A percentile compares a stretch with the other conserved stretches of the same genome.
These are phyloP conservation scores for Oreochromis niloticus DNA, from an alignment of 2,113 vertebrate genomes.

Conservation along the genomic window DNA sequence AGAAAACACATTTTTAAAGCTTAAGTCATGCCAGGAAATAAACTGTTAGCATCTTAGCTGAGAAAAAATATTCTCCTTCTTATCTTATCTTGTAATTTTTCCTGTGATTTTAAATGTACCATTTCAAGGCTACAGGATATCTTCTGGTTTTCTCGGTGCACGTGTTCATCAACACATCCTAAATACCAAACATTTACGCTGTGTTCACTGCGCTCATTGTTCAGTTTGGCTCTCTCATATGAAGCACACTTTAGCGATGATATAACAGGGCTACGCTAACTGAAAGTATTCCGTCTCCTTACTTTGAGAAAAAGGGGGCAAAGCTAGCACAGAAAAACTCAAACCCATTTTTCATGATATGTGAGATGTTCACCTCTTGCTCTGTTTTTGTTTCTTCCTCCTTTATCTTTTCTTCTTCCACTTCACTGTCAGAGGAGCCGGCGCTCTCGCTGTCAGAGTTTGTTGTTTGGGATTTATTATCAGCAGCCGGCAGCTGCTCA, in stretches of 20 bases:
- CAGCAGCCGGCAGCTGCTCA: neutral
- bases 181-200: neutral
- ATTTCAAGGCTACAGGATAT: neutral
- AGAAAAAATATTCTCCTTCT: rapidly evolving
- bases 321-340: neutral
- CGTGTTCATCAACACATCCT: neutral
- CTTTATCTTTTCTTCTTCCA: neutral
- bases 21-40: neutral
- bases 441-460: neutral
- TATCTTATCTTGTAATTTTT: neutral
- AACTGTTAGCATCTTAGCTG: neutral
- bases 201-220: neutral
- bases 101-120: neutral
- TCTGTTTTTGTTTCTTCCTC: neutral
- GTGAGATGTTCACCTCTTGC: slow-evolving; percentile 1
- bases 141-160: neutral
- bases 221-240: neutral
- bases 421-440: neutral
- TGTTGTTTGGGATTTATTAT: neutral
- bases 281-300: neutral
- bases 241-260: neutral
- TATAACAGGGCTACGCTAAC: neutral
- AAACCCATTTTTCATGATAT: neutral
- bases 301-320: neutral
- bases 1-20: neutral